Conservation (phyloP, 2,888 invertebrate genomes). For the Sesia bembeciformis region DNA sequence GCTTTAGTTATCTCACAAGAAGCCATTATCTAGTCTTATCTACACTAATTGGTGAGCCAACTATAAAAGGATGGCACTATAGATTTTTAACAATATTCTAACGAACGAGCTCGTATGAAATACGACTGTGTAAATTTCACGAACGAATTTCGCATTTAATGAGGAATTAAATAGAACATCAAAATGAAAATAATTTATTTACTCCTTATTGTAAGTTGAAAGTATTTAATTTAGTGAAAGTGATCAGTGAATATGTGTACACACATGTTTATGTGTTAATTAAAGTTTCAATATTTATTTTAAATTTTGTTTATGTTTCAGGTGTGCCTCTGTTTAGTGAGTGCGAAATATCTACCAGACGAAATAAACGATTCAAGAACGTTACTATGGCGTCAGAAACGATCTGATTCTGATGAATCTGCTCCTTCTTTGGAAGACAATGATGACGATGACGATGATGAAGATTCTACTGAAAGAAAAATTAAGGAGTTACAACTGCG, state of each 20-base stretch:
- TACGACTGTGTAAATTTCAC: slow-evolving; percentile 33
- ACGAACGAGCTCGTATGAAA: slow-evolving; percentile 64
- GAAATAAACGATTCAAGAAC: slow-evolving; percentile 30
- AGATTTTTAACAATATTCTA: slow-evolving; percentile 36
- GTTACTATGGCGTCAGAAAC: slow-evolving; percentile 26
- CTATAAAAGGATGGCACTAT: slow-evolving; percentile 52
- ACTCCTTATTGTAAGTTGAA: slow-evolving; percentile 54
- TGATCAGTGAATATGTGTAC: neutral
- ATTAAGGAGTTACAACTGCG: slow-evolving; percentile 25
- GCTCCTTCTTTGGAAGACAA: slow-evolving; percentile 24
- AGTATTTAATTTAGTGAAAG: neutral
- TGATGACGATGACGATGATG: slow-evolving; percentile 15
- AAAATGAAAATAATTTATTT: slow-evolving; percentile 56
- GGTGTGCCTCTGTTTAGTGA: slow-evolving; percentile 49
- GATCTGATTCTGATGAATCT: slow-evolving; percentile 37
- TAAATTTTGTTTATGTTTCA: slow-evolving; percentile 25
- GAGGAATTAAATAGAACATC: slow-evolving; percentile 22
- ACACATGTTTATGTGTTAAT: neutral
- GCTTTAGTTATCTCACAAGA: slow-evolving; percentile 51
- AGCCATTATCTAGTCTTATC: slow-evolving; percentile 66
- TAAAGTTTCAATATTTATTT: neutral
- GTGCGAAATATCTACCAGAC: slow-evolving; percentile 59
- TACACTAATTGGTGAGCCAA: slow-evolving; percentile 43
- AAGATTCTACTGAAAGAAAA: slow-evolving; percentile 14
- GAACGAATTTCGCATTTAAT: slow-evolving; percentile 59